phyloP scores from a whole-genome alignment of 2,888 invertebrate species.

The Lepidocyrtinus sp. region DNA sequence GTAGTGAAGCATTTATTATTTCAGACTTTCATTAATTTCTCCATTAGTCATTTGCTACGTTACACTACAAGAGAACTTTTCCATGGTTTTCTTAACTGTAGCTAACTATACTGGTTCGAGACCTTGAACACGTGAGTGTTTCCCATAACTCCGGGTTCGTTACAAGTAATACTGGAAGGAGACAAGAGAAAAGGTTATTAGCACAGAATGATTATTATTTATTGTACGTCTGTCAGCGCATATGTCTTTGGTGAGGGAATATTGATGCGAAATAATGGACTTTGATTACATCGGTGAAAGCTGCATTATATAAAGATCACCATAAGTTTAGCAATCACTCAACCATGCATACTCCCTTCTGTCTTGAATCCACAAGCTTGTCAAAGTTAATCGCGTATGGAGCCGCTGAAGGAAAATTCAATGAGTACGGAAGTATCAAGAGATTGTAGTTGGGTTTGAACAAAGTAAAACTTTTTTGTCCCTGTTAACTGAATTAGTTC shows the following conservation, averaged over 20 bases:
- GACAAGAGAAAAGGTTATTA: constrained; percentile 31
- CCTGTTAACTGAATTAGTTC: neutral
- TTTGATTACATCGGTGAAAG: neutral
- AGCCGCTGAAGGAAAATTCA: neutral
- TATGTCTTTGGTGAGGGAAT: neutral
- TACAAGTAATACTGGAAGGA: neutral
- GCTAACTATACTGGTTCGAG: no score
- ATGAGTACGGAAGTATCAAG: neutral
- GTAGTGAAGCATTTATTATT: constrained; percentile 38
- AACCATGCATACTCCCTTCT: neutral
- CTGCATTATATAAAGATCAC: neutral
- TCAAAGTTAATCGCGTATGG: neutral
- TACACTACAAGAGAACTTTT: neutral
- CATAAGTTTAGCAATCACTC: neutral
- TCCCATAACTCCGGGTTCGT: neutral
- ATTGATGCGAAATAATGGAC: neutral
- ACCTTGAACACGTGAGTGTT: neutral
- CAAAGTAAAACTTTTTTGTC: neutral
- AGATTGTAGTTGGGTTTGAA: neutral
- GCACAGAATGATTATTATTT: constrained; percentile 27
- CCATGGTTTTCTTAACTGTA: no score
- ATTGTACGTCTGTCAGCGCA: neutral
- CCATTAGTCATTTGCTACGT: neutral
- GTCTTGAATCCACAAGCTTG: neutral
- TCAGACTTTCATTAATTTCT: constrained; percentile 34